Evolutionary conservation across 2,888 invertebrate genomes (phyloP).

Genomic region (Meteorus cinctellus): DNA sequence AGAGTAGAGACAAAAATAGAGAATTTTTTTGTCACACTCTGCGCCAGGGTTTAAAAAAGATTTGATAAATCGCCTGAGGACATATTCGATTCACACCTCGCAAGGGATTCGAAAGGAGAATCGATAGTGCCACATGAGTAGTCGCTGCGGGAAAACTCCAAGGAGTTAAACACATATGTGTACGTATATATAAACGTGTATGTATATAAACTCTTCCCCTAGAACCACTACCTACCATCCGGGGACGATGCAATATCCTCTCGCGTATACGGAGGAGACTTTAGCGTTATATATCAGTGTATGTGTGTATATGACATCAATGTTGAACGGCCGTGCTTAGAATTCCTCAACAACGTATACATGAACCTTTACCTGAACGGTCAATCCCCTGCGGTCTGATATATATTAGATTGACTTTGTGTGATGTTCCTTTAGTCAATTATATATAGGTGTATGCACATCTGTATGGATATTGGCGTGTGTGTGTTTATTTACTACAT

Average conservation of each 20-base stretch:
- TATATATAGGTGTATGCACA: not conserved
- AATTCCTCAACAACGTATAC: constrained; percentile 37
- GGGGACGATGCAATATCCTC: constrained; percentile 35
- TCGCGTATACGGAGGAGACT: not conserved
- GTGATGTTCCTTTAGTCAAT: constrained; percentile 8
- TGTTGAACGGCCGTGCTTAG: constrained; percentile 21
- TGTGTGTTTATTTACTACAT: not conserved
- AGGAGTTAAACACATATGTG: constrained; percentile 16
- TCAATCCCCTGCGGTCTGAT: constrained; percentile 23
- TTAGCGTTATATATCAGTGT: not conserved
- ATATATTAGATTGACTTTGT: constrained; percentile 14
- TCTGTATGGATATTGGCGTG: not conserved
- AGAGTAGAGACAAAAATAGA: not conserved
- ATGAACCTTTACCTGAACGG: constrained; percentile 6
- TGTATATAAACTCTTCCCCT: constrained; percentile 16
- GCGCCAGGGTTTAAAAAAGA: constrained; percentile 8
- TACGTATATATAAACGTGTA: not conserved
- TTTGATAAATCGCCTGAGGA: constrained; percentile 23
- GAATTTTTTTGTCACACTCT: not conserved
- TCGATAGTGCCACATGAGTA: constrained; percentile 35
- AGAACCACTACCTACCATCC: not conserved
- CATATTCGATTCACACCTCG: constrained; percentile 31
- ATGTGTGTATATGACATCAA: constrained; percentile 13
- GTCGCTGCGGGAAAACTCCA: constrained; percentile 6
- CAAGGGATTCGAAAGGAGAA: constrained; percentile 23